These are phyloP conservation scores for Onychomys arenicola DNA, from an alignment of 2,797 vertebrate species.

Conservation along the genomic window DNA sequence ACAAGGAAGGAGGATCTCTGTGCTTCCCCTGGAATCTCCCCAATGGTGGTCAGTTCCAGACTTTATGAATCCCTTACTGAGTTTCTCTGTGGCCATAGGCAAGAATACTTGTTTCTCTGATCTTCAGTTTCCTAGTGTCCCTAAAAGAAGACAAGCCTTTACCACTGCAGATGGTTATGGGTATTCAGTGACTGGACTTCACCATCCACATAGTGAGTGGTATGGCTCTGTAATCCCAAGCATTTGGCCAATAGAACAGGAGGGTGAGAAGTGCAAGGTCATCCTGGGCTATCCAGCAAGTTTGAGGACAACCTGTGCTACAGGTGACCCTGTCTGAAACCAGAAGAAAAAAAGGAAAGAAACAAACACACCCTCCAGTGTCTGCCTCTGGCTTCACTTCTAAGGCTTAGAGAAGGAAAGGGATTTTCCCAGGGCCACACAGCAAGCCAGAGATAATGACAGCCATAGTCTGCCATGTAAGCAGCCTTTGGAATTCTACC, in stretches of 20 bases:
- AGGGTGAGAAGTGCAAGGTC: not conserved
- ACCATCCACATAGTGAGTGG: too few species aligned
- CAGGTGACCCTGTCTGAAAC: not conserved
- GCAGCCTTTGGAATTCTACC: not conserved
- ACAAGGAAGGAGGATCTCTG: not conserved
- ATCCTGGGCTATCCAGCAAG: not conserved
- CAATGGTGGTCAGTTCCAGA: not conserved
- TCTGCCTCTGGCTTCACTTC: not conserved
- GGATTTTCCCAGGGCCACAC: not conserved
- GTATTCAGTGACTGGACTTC: not conserved
- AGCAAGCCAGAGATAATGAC: not conserved
- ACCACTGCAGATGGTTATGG: not conserved
- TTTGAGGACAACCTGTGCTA: not conserved
- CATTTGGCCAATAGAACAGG: not conserved
- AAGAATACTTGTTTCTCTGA: not conserved
- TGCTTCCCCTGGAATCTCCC: not conserved
- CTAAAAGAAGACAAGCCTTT: not conserved
- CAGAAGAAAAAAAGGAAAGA: not conserved
- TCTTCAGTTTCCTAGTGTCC: not conserved
- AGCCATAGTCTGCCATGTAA: not conserved
- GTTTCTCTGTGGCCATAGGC: not conserved
- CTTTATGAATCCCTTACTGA: slow-evolving; percentile 19
- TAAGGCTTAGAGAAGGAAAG: slow-evolving; percentile 13
- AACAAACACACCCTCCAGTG: not conserved
- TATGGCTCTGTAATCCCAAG: too few species aligned